Evolutionary conservation across 2,113 vertebrate genomes (phyloP).

Genomic region (Chloebia gouldiae): DNA sequence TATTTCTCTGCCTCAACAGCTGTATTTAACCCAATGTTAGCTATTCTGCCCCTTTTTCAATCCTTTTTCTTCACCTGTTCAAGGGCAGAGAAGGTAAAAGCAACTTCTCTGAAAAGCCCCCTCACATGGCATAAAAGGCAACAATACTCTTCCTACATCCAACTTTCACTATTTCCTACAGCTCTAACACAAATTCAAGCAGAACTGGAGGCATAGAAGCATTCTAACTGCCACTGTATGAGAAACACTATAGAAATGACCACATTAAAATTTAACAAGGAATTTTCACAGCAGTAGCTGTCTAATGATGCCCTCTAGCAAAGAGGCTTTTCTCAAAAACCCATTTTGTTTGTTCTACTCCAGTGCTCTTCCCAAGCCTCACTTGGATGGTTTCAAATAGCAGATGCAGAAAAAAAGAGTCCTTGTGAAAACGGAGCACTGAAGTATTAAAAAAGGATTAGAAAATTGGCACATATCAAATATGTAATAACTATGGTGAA

Average conservation of each 20-base stretch:
- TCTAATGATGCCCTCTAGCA: constrained; percentile 45
- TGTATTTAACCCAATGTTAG: not conserved
- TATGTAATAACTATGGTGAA: not conserved
- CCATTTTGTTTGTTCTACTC: constrained; percentile 49
- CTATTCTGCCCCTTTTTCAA: not conserved
- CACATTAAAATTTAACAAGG: constrained; percentile 34
- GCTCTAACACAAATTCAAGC: not conserved
- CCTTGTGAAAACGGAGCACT: not conserved
- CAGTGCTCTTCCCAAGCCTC: not conserved
- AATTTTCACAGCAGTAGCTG: constrained; percentile 26
- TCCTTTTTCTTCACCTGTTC: not conserved
- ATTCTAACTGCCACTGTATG: not conserved
- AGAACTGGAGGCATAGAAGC: not conserved
- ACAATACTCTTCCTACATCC: not conserved
- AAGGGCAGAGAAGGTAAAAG: not conserved
- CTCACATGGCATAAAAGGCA: not conserved
- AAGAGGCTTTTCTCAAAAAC: constrained; percentile 45
- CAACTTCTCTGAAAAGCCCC: not conserved
- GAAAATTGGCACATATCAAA: not conserved
- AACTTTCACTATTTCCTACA: not conserved
- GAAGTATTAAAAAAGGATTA: constrained; percentile 35
- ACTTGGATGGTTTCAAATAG: constrained; percentile 2
- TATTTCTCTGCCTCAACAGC: not conserved
- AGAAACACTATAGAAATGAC: not conserved
- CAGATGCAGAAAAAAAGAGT: not conserved